Evolutionary conservation across 2,113 vertebrate genomes (phyloP).

Genomic region (Chaetodon trifascialis): DNA sequence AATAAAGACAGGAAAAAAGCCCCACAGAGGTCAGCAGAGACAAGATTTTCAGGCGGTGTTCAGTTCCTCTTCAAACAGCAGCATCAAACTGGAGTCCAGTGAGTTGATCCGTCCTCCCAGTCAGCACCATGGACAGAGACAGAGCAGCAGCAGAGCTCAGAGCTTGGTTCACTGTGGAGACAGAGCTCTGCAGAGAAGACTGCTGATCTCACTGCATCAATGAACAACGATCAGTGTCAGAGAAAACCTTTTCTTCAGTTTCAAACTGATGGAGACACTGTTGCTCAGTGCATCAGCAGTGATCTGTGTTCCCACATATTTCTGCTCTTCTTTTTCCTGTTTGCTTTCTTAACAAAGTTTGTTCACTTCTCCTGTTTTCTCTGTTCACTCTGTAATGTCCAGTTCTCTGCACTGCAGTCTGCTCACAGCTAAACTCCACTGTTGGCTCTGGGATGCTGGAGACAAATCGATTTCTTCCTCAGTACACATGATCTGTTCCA

Average conservation of each 20-base stretch:
- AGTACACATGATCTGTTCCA: not conserved
- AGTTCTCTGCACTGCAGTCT: too few relatives aligned
- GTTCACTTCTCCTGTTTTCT: too few relatives aligned
- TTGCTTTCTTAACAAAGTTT: too few relatives aligned
- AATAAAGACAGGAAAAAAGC: not conserved
- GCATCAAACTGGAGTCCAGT: not conserved
- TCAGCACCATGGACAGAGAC: constrained; percentile 46
- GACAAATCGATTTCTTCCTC: not conserved
- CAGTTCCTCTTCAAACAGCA: not conserved
- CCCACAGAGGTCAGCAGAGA: constrained; percentile 11
- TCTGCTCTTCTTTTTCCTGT: too few relatives aligned
- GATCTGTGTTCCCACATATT: too few relatives aligned
- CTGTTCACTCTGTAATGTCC: too few relatives aligned
- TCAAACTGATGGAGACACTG: not conserved
- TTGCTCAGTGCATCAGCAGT: too few relatives aligned
- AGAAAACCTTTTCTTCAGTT: not conserved
- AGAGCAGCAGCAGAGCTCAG: constrained; percentile 17
- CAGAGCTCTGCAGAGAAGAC: not conserved
- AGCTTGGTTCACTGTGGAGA: not conserved
- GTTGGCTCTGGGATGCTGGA: too few relatives aligned
- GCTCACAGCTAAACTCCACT: too few relatives aligned
- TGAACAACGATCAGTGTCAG: not conserved
- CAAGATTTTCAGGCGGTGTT: not conserved
- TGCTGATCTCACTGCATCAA: not conserved
- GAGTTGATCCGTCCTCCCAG: not conserved